Evolutionary conservation across 2,888 invertebrate genomes (phyloP).

Genomic region (Abscondita cerata): DNA sequence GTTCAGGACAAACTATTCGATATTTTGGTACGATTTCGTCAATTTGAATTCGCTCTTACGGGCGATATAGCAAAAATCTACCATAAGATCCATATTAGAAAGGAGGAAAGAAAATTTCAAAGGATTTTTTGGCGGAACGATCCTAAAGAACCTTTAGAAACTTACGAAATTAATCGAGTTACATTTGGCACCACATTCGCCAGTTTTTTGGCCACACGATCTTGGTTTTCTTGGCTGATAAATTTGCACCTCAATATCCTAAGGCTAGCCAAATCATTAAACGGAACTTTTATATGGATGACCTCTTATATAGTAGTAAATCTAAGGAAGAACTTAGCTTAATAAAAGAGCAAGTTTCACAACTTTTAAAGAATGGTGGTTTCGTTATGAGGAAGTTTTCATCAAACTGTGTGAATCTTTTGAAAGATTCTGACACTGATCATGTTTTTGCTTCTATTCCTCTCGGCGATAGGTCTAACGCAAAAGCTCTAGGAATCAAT

Average conservation of each 20-base stretch:
- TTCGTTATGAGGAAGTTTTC: no score
- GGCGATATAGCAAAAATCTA: conserved; percentile 10
- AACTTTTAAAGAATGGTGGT: no score
- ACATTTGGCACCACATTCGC: conserved; percentile 6
- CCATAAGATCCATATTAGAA: background rate
- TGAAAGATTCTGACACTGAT: no score
- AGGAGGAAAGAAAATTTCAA: conserved; percentile 5
- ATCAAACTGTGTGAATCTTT: no score
- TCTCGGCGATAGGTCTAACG: no score
- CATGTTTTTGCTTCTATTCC: no score
- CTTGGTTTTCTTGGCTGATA: background rate
- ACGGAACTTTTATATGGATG: background rate
- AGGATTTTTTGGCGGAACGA: background rate
- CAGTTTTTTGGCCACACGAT: background rate
- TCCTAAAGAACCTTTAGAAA: background rate
- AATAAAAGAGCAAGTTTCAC: no score
- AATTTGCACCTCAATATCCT: background rate
- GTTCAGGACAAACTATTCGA: background rate
- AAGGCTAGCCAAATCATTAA: conserved; percentile 1
- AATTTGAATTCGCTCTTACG: conserved; percentile 1
- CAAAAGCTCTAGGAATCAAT: no score
- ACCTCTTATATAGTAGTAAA: no score
- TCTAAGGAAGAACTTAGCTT: no score
- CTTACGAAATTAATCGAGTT: background rate
- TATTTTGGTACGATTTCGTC: no score